Percentiles rank a stretch among this genome's conserved stretches.
Conservation (phyloP, 1,140 invertebrate species). For the honey bee (Apis mellifera) region DNA sequence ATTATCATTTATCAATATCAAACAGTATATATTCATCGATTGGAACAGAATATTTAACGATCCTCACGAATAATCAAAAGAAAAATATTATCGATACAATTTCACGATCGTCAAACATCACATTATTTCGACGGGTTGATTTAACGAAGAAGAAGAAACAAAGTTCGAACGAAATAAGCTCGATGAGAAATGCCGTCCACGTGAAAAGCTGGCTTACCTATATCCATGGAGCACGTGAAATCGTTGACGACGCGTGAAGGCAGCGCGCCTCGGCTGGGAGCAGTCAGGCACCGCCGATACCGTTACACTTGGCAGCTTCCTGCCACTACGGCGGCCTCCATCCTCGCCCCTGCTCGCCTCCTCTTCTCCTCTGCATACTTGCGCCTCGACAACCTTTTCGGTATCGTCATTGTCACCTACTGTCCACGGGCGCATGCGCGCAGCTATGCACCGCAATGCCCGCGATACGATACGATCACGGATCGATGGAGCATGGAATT, state of each 20-base stretch:
- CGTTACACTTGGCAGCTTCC: slow-evolving; percentile 77
- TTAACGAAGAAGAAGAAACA: too few species aligned
- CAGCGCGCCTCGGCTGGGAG: slow-evolving; percentile 34
- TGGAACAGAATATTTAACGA: too few species aligned
- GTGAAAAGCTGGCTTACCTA: slow-evolving; percentile 37
- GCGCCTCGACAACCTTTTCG: slow-evolving; percentile 51
- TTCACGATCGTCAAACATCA: too few species aligned
- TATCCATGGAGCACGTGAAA: slow-evolving; percentile 57
- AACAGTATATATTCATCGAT: too few species aligned
- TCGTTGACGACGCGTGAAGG: slow-evolving; percentile 46
- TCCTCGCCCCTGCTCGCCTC: slow-evolving; percentile 48
- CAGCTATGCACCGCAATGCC: slow-evolving; percentile 44
- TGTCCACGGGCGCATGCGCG: slow-evolving; percentile 3
- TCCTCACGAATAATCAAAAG: too few species aligned
- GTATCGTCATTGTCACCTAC: slow-evolving; percentile 64
- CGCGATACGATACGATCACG: background rate
- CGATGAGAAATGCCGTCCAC: slow-evolving; percentile 13
- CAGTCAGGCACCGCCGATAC: slow-evolving; percentile 64
- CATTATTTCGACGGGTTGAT: too few species aligned
- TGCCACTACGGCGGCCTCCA: slow-evolving; percentile 66
- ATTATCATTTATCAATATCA: too few species aligned
- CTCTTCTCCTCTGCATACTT: slow-evolving; percentile 68
- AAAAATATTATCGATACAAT: too few species aligned
- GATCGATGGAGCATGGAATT: slow-evolving; percentile 32
- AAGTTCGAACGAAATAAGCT: background rate